phyloP scores from a whole-genome alignment of 2,888 invertebrate genomes.

The Drosophila longiperda region DNA sequence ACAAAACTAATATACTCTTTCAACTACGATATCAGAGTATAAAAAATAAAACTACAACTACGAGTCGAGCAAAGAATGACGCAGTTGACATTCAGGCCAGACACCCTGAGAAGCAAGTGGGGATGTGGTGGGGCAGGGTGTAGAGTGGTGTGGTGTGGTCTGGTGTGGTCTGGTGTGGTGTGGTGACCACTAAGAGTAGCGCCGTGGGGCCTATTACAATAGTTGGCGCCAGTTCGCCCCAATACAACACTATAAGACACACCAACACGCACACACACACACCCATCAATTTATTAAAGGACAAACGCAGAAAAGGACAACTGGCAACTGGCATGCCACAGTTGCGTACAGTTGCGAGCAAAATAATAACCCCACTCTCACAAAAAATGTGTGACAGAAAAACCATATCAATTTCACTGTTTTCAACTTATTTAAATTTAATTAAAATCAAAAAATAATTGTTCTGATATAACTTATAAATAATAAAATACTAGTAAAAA shows the following conservation, averaged over 20 bases:
- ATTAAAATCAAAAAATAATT: background rate
- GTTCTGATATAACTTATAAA: background rate
- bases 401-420: background rate
- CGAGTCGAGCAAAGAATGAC: conserved; percentile 60
- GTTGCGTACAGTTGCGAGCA: background rate
- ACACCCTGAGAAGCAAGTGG: background rate
- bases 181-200: conserved; percentile 59
- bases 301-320: conserved; percentile 67
- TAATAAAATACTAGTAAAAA: background rate
- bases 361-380: background rate
- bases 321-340: conserved; percentile 34
- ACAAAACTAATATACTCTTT: background rate
- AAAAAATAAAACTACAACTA: conserved; percentile 15
- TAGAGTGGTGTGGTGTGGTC: conserved; percentile 24
- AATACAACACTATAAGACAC: conserved; percentile 21
- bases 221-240: conserved; percentile 71
- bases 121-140: conserved; percentile 28
- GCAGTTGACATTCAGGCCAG: conserved; percentile 69
- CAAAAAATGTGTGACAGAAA: background rate
- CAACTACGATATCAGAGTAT: background rate
- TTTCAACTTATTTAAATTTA: background rate
- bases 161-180: conserved; percentile 27
- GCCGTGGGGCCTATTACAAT: conserved; percentile 67
- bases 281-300: conserved; percentile 54
- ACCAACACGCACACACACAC: conserved; percentile 14